phyloP scores from a whole-genome alignment of 2,113 vertebrate species.

The Nycticebus coucang region DNA sequence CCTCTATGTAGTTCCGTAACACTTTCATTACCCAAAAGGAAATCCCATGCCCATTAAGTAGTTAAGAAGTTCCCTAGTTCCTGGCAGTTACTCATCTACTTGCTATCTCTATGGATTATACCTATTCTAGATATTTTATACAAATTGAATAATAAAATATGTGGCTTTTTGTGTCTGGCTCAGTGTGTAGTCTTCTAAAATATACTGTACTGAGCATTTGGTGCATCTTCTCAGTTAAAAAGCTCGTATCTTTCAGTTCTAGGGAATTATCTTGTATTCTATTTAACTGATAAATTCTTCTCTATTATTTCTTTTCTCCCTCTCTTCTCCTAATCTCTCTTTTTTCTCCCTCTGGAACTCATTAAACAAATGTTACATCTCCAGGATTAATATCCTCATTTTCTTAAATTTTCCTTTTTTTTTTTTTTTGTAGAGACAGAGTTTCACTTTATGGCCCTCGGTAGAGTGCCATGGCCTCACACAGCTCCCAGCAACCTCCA shows the following conservation, averaged over 20 bases:
- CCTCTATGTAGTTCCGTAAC: constrained; percentile 7
- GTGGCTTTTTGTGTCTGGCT: neutral
- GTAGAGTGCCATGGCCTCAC: too few species aligned
- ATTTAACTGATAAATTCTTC: neutral
- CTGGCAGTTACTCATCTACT: neutral
- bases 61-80: neutral
- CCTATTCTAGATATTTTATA: neutral
- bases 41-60: neutral
- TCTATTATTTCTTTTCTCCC: neutral
- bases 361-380: neutral
- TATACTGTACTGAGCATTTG: neutral
- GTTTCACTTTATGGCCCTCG: too few species aligned
- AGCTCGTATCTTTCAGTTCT: neutral
- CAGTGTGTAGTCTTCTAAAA: neutral
- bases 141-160: neutral
- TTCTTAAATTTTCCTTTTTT: neutral
- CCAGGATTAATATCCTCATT: neutral
- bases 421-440: neutral
- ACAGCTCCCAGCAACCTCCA: too few species aligned
- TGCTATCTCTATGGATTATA: neutral
- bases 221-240: neutral
- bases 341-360: neutral
- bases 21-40: neutral
- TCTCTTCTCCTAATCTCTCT: neutral
- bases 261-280: neutral